phyloP scores from a whole-genome alignment of 2,888 invertebrate species.

The Myopa tessellatipennis region DNA sequence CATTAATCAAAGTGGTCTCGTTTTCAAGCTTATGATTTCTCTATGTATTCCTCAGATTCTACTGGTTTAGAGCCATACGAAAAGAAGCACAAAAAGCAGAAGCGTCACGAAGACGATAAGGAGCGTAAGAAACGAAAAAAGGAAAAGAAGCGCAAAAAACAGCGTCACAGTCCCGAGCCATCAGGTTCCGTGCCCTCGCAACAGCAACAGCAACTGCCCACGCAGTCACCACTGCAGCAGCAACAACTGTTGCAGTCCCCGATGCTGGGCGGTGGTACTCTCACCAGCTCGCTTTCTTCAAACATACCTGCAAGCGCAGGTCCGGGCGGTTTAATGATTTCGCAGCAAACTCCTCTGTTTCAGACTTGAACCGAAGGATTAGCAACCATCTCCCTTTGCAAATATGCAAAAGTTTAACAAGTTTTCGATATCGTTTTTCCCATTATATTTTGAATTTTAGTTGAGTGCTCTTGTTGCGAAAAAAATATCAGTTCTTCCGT shows the following conservation, averaged over 20 bases:
- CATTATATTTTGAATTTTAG: conserved; percentile 9
- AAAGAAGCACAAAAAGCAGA: conserved; percentile 95
- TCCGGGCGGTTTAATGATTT: conserved; percentile 66
- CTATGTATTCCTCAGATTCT: conserved; percentile 68
- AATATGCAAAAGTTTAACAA: conserved; percentile 14
- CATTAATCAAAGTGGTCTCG: conserved; percentile 21
- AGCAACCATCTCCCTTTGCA: conserved; percentile 27
- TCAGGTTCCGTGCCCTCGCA: conserved; percentile 38
- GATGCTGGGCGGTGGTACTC: conserved; percentile 47
- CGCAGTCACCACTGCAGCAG: conserved; percentile 49
- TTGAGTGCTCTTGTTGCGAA: not conserved
- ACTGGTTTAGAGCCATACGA: conserved; percentile 85
- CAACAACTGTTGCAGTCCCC: conserved; percentile 53
- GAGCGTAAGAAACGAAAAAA: conserved; percentile 94
- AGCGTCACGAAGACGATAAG: conserved; percentile 92
- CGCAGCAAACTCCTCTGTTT: conserved; percentile 58
- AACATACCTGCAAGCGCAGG: conserved; percentile 54
- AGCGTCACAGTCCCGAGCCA: conserved; percentile 91
- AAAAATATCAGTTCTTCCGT: conserved; percentile 27
- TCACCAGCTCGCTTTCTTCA: conserved; percentile 43
- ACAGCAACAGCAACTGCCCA: conserved; percentile 52
- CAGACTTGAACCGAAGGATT: conserved; percentile 46
- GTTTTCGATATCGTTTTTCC: not conserved
- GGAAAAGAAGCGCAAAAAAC: conserved; percentile 95
- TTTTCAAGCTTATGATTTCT: not conserved